These are phyloP conservation scores for Anolis apletophallus DNA, from an alignment of 2,797 vertebrate species.

Conservation along the genomic window DNA sequence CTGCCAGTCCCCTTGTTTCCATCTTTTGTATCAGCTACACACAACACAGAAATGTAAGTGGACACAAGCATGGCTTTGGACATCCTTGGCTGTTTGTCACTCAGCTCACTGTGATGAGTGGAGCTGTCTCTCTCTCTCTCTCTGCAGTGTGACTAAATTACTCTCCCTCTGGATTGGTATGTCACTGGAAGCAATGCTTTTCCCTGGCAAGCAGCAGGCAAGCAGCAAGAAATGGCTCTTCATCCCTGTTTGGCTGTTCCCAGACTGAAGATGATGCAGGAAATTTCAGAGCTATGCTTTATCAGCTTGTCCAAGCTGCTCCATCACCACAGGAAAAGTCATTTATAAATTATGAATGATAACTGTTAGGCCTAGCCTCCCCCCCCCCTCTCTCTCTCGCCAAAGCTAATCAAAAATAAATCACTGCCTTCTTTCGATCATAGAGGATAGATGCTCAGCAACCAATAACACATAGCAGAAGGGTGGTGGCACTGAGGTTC, in stretches of 20 bases:
- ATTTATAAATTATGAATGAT: background rate
- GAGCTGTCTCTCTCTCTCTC: background rate
- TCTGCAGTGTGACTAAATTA: conserved; percentile 2
- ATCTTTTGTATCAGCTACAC: conserved; percentile 2
- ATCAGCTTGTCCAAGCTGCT: background rate
- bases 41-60: background rate
- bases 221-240: background rate
- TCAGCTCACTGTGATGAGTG: background rate
- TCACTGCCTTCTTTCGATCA: conserved; percentile 5
- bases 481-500: background rate
- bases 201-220: background rate
- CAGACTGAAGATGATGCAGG: background rate
- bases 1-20: background rate
- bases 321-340: background rate
- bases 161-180: background rate
- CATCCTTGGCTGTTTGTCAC: conserved; percentile 16
- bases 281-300: background rate
- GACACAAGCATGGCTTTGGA: background rate
- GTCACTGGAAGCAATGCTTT: background rate
- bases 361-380: rapidly evolving
- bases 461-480: background rate
- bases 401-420: conserved; percentile 22
- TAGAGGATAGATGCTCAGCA: background rate
- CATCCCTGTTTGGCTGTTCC: background rate
- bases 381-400: background rate